Base-by-base conservation (phyloP, 2,797 vertebrate species). In the Sebastes baramenuke region DNA sequence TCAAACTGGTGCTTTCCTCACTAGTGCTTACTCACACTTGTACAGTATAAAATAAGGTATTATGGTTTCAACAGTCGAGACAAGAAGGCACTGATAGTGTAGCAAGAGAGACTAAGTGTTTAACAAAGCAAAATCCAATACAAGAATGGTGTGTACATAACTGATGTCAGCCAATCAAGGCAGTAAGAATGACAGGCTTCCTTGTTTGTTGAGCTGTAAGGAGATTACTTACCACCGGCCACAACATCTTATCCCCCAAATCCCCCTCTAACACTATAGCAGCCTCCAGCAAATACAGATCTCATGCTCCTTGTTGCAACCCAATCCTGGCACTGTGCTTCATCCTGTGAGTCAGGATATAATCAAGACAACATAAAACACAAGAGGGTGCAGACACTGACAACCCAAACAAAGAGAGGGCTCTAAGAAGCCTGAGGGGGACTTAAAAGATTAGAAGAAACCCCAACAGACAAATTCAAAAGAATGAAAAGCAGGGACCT, bases 161-260 rank as follows among this genome's bases (percentile, higher is more conserved):
- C 87, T 87, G 79, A 82, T 77, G 77, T 85, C 67, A 75, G 84
- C 78, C 84, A 80, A 84, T 87, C 75, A 77, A 89, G 67, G 77
- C 68, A 4, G 52, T 34, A 38, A 84, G 81, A 88, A 77, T 77
- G 82, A 77, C 81, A 79, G 78, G 71, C 71, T 72, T 77, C 68
- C 81, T 87, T 84, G 83, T 92, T 91, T 91, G 89, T 67, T 52
- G 81, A 90, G 87, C 86, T 90, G 71, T 88, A 88, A 94, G 83
- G 73, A 85, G 90, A 94, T 94, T 93, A 93, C 79, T 85, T 78
- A 85, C 76, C 88, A 91, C 55, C 5, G 79, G 69, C 83, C 85
- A 85, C 77, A 86, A 73, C 86, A 87, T 88, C 80, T 89, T 85
- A 88, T 90, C 86, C 83, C n/a, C 68, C 64, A 91, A 92, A 92